These are phyloP conservation scores for Shinisaurus crocodilurus DNA, from an alignment of 2,113 vertebrate genomes.

Conservation along the genomic window DNA sequence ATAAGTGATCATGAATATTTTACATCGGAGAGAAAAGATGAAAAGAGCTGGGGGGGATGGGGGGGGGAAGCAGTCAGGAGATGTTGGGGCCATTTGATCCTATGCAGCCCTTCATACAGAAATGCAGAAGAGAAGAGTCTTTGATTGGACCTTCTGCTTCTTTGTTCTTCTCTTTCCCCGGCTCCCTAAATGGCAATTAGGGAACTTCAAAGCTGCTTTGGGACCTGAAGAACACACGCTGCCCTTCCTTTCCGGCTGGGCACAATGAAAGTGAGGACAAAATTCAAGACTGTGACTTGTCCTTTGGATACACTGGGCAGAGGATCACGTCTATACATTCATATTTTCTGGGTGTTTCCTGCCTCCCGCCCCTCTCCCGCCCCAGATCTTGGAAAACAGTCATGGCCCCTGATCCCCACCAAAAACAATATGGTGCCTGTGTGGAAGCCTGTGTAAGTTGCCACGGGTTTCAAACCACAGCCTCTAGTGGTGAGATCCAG, in stretches of 20 bases:
- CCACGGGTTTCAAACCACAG: neutral
- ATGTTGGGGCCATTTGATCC: neutral
- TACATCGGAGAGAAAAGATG: neutral
- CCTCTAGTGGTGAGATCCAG: too few relatives aligned
- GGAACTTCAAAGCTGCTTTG: neutral
- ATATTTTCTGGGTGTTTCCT: neutral
- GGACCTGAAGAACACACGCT: too few relatives aligned
- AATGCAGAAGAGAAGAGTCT: neutral
- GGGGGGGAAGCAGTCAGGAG: neutral
- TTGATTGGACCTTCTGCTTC: neutral
- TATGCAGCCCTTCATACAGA: neutral
- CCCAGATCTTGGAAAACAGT: neutral
- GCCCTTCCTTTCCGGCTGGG: neutral
- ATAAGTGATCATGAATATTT: neutral
- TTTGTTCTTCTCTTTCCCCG: neutral
- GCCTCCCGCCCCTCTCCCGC: neutral
- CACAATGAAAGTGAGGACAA: neutral
- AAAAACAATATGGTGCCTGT: neutral
- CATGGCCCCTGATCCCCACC: too few relatives aligned
- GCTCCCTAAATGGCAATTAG: neutral
- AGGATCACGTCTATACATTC: too few relatives aligned
- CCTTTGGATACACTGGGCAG: neutral
- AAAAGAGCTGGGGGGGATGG: neutral
- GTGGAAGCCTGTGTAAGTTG: neutral
- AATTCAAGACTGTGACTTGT: neutral